Percentiles rank a stretch among this genome's conserved stretches.
phyloP scores from a whole-genome alignment of 1,140 invertebrate species.

The Tetraneura akinire region DNA sequence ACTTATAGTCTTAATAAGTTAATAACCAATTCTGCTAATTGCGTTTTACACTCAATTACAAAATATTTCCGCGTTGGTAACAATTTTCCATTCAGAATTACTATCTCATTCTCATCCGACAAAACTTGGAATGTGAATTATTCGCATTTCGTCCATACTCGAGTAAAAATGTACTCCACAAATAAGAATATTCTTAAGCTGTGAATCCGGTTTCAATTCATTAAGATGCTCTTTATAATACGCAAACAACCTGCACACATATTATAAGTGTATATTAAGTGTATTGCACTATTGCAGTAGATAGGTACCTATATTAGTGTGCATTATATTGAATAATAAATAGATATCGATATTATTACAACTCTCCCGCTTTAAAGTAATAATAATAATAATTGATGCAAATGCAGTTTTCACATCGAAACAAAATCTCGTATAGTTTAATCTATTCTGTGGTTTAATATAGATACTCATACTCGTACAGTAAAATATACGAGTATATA shows the following conservation, averaged over 20 bases:
- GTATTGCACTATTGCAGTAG: too few species aligned
- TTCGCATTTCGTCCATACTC: not conserved
- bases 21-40: too few species aligned
- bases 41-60: too few species aligned
- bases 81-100: conserved; percentile 15
- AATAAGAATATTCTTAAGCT: conserved; percentile 17
- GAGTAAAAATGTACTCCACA: conserved; percentile 24
- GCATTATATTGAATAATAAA: not conserved
- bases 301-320: too few species aligned
- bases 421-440: too few species aligned
- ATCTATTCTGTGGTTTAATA: too few species aligned
- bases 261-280: too few species aligned
- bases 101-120: not conserved
- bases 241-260: not conserved
- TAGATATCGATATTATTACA: conserved; percentile 11
- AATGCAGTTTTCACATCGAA: too few species aligned
- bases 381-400: conserved; percentile 32
- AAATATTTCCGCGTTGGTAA: too few species aligned
- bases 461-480: too few species aligned
- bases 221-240: conserved; percentile 35
- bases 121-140: conserved; percentile 3
- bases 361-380: conserved; percentile 1
- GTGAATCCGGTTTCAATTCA: conserved; percentile 43
- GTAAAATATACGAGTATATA: too few species aligned
- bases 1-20: too few species aligned